Base-by-base conservation (phyloP, 2,113 vertebrate genomes). In the Carollia perspicillata region DNA sequence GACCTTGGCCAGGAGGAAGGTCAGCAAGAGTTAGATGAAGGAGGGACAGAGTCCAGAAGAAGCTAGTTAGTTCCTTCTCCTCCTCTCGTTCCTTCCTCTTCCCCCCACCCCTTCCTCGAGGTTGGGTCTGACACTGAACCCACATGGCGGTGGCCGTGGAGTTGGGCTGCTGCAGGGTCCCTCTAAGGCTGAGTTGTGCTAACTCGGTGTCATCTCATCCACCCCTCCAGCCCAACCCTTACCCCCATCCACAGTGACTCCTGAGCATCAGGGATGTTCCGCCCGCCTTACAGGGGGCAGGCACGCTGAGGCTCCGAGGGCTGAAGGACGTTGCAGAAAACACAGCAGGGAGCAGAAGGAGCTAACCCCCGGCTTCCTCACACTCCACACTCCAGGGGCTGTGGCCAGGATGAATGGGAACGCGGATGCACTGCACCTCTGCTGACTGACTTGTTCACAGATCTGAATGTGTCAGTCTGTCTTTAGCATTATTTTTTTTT, bases 111-210 rank as follows among this genome's bases (percentile, higher is more conserved):
- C 13, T 23, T 4, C 30, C n/a, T 30, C 13, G n/a, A 17, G 9
- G 16, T 12, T 30, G 23, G 12, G 26, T 44, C 63, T 58, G 18
- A 40, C 63, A 1, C 55, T 6, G 30, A 74, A 37, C 2, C 7
- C 28, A 22, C 1, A 5, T 22, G 16, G 51, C 1, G 8, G 8
- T 60, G n/a, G 30, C 35, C 1, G 1, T 11, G n/a, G 42, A 26
- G 23, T 22, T 16, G 37, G 55, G 33, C 72, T 72, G 49, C 83
- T 6, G 4, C 55, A 55, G 68, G 13, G 16, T 49, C 13, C 80
- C 72, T 68, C 58, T 78, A 10, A 20, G 0, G 3, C 68, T 74
- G 55, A 22, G 40, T 49, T 84, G 55, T 44, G 75, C 42, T 78
- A 47, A 53, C 6, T 2, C 4, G 1, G 22, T 26, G 49, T 79